Percentiles rank a stretch among this genome's conserved stretches.
Evolutionary conservation across 1,140 invertebrate species (phyloP).

Genomic region (Drosophila truncata): DNA sequence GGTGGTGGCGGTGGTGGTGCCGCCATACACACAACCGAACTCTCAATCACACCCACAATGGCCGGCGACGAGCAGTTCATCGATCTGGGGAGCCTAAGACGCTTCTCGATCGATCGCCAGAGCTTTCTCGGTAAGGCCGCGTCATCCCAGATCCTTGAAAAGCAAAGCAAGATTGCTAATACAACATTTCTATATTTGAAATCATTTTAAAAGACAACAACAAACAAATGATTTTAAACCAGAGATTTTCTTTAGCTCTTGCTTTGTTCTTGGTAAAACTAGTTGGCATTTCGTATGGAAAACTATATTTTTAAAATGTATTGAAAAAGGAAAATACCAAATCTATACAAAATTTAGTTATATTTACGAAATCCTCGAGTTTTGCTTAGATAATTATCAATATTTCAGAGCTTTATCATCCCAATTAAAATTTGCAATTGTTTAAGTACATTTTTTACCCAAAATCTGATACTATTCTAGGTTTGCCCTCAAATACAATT

Average conservation of each 20-base stretch:
- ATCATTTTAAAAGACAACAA: not conserved
- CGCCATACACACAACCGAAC: slow-evolving; percentile 78
- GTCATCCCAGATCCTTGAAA: slow-evolving; percentile 22
- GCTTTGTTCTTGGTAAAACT: not conserved
- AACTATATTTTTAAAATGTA: not conserved
- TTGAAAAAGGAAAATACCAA: not conserved
- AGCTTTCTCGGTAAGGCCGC: slow-evolving; percentile 82
- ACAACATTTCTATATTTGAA: not conserved
- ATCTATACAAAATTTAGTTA: not conserved
- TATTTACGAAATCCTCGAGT: not conserved
- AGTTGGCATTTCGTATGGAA: not conserved
- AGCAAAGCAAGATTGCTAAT: not conserved
- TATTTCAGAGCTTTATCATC: not conserved
- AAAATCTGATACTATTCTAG: not conserved
- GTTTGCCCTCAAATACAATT: no score
- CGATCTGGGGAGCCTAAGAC: slow-evolving; percentile 82
- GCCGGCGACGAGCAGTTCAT: slow-evolving; percentile 81
- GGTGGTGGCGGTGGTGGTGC: slow-evolving; percentile 38
- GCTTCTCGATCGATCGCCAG: slow-evolving; percentile 84
- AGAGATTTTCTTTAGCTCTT: not conserved
- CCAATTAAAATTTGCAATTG: not conserved
- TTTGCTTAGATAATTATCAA: not conserved
- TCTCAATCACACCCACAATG: slow-evolving; percentile 82
- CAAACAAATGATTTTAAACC: not conserved
- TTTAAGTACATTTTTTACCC: not conserved